Evolutionary conservation across 2,888 invertebrate genomes (phyloP), one percentile per base, ranked within the genome.

Genomic region (Latheticus oryzae): DNA sequence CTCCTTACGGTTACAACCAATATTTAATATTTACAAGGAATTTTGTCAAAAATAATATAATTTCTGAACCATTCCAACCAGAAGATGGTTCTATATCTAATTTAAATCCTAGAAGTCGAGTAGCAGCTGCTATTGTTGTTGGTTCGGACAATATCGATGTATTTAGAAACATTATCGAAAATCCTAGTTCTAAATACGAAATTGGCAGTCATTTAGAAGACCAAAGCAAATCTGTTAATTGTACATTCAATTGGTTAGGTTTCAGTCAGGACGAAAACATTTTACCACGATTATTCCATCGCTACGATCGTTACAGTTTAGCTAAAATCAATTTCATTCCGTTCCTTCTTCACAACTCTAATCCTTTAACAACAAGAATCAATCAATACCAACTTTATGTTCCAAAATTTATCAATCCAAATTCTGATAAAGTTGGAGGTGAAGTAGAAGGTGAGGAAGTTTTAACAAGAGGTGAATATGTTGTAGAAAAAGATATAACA

Each of bases 171-270:
- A 93, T 95, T 57, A 86, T 98, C 24, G 88, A 92, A 56, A 98
- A 99, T 78, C 89, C 89, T 1, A 88, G 89, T 61, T 95, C 97
- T 0, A 85, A 87, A 48, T 97, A 95, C 75, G 98, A 99, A 81
- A 89, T 99, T 35, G 96, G 96, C 0, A 96, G 97, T 0, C 97
- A 98, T 71, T 83, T 97, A 9, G 89, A 91, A 71, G 96, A 97
- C 75, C 97, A 97, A 74, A 95, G 96, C 71, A 90, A 93, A 80
- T 81, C 86, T 9, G 89, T 99, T n/a, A 93, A 97, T 74, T 97
- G 95, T 66, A 91, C 94, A 0, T 92, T 86, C 74, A 99, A 99
- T 74, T 98, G 95, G 92, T 85, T 98, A 68, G 95, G 97, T 2
- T 87, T 82, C 60, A 83, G 84, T 0, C 85, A 85, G 56, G 91